Conservation (phyloP, 2,113 vertebrate species). For the Calyptomena viridis region DNA sequence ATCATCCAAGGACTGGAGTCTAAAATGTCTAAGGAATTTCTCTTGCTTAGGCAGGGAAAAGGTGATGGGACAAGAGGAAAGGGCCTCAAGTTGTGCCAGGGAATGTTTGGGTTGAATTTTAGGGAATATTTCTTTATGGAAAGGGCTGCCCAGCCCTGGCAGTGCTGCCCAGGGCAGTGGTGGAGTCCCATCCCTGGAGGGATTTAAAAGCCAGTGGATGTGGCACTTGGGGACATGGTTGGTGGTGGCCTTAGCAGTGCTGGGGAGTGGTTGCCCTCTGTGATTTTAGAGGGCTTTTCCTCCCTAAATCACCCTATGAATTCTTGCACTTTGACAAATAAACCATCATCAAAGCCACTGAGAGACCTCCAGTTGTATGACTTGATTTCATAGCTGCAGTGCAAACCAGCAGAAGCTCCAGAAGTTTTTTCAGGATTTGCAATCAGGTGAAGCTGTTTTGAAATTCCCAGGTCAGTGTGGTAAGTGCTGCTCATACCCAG, state of each 20-base stretch:
- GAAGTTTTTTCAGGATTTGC: background rate
- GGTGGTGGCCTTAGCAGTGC: background rate
- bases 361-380: background rate
- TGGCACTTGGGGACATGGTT: background rate
- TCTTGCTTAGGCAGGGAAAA: background rate
- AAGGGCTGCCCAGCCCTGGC: background rate
- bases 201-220: background rate
- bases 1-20: background rate
- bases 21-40: background rate
- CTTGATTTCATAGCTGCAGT: background rate
- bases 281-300: background rate
- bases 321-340: background rate
- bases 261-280: background rate
- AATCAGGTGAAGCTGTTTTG: background rate
- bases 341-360: background rate
- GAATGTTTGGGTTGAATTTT: background rate
- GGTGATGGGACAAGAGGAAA: background rate
- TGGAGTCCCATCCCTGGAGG: background rate
- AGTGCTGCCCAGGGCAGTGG: background rate
- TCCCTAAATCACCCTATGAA: background rate
- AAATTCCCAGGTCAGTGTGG: background rate
- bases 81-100: background rate
- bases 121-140: background rate
- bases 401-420: background rate
- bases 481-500: background rate